phyloP scores from a whole-genome alignment of 2,888 invertebrate species.

The Limnephilus lunatus region DNA sequence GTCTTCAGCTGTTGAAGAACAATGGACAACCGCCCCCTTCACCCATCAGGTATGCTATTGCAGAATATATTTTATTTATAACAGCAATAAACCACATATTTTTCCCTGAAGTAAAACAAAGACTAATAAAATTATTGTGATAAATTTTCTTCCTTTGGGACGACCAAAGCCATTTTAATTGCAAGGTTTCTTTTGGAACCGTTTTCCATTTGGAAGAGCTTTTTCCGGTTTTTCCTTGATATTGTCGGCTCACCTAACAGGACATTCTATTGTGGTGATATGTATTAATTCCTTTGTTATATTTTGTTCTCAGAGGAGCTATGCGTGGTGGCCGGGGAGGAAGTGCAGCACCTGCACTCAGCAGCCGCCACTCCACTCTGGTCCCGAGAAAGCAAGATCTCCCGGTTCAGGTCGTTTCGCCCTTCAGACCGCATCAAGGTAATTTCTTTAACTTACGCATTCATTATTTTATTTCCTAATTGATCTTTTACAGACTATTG shows the following conservation, averaged over 20 bases:
- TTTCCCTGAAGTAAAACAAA: background rate
- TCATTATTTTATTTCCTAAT: too few relatives aligned
- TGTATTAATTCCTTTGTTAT: background rate
- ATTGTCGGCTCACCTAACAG: background rate
- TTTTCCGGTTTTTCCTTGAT: background rate
- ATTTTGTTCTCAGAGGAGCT: constrained; percentile 41
- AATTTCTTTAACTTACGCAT: background rate
- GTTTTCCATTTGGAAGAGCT: background rate
- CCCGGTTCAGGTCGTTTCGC: constrained; percentile 75
- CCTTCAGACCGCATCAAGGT: constrained; percentile 73
- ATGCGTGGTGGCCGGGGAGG: constrained; percentile 67
- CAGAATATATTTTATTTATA: background rate
- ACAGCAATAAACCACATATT: background rate
- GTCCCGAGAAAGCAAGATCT: constrained; percentile 67
- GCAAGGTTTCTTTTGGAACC: background rate
- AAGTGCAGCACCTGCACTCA: constrained; percentile 2
- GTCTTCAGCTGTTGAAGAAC: constrained; percentile 69
- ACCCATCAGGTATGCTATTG: constrained; percentile 35
- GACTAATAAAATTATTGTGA: too few relatives aligned
- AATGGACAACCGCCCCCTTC: constrained; percentile 63
- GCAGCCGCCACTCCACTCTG: constrained; percentile 45
- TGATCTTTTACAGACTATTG: background rate
- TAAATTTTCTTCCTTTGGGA: background rate
- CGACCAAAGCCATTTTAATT: background rate
- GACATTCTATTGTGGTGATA: too few relatives aligned